phyloP scores from a whole-genome alignment of 2,797 vertebrate genomes.

The Platalea minor region DNA sequence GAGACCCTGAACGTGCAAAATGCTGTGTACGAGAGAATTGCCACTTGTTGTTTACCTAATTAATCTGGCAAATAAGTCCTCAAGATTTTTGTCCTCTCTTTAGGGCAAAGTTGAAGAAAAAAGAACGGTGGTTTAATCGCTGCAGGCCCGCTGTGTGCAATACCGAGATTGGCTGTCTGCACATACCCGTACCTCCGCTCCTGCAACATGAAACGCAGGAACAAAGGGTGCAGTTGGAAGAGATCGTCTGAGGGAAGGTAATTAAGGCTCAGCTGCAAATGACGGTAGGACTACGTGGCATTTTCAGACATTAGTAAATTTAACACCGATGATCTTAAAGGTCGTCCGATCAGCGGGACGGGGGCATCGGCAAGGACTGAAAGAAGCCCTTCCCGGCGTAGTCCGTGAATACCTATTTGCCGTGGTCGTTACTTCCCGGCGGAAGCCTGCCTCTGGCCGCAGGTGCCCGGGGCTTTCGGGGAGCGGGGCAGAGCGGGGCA shows the following conservation, averaged over 20 bases:
- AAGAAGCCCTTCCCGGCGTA: too few relatives aligned
- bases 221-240: neutral
- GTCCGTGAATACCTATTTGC: neutral
- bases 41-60: neutral
- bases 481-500: too few relatives aligned
- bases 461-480: too few relatives aligned
- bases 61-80: neutral
- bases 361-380: rapidly evolving
- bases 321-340: rapidly evolving
- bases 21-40: rapidly evolving
- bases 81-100: neutral
- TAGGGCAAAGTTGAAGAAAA: neutral
- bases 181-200: neutral
- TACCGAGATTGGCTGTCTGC: rapidly evolving
- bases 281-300: neutral
- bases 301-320: neutral
- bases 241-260: neutral
- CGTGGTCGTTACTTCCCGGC: neutral
- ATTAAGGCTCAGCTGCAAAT: neutral
- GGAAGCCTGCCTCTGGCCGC: rapidly evolving
- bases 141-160: rapidly evolving
- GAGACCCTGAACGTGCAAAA: neutral
- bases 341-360: too few relatives aligned
- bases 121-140: neutral
- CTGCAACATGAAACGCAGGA: neutral